Base-by-base conservation (phyloP, 2,888 invertebrate species). In the Exephanes ischioxanthus region DNA sequence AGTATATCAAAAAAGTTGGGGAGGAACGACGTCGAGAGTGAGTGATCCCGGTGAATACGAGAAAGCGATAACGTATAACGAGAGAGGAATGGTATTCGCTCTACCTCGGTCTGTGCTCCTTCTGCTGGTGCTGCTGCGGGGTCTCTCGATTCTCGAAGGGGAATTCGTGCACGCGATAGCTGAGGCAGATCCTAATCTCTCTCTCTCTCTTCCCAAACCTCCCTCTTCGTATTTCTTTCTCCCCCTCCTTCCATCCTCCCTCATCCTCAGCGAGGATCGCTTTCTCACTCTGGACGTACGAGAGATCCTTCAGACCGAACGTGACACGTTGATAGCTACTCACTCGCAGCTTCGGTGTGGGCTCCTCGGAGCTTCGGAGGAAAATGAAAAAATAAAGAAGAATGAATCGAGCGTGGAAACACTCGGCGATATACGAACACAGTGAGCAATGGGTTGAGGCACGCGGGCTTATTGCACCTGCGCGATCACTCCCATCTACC, bases 1-100 rank as follows among this genome's bases (percentile, higher is more conserved):
- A 51, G 63, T 45, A 82, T 82, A 79, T 79, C 78, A 70, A 2
- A 30, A 63, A 63, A 77, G 41, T 41, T 77, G 53, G 71, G 30
- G 58, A 37, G 51, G 48, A 63, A 63, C 37, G 22, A 76, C 45
- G 45, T 78, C 81, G 85, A 85, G 85, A 81, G 77, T 79, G 82
- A 82, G 85, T 75, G 78, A 79, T 85, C 82, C 67, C 58, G 45
- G 51, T 85, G 82, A 82, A 85, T 85, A 82, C 82, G 79, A 82
- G 79, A 79, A 82, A 85, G 75, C 82, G 85, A 85, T 85, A 85
- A 85, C 75, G 85, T 79, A 82, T 82, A 82, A 71, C 67, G 67
- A 82, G 78, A 82, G 63, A 51, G 72, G 48, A 66, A 73, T 68
- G 71, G 78, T 77, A 68, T 76, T 76, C 71, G 70, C 55, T 19